Conservation (phyloP, 2,888 invertebrate species). For the Caenorhabditis sp. region DNA sequence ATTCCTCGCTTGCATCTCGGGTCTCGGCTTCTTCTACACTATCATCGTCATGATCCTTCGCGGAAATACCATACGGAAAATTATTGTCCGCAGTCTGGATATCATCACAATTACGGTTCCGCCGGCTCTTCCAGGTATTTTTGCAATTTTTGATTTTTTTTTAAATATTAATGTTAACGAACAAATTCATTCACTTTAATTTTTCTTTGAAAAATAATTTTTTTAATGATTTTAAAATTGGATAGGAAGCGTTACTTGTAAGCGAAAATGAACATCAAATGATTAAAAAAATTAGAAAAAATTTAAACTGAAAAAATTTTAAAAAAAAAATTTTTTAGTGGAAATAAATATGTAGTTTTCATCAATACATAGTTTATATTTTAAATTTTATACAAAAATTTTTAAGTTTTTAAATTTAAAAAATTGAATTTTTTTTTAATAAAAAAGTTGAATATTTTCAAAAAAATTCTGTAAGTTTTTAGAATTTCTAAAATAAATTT, state of each 20-base stretch:
- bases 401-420: no score
- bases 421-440: no score
- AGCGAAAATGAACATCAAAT: no score
- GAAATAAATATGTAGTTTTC: no score
- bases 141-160: not conserved
- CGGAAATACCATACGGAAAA: slow-evolving; percentile 81
- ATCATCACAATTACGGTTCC: slow-evolving; percentile 95
- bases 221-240: no score
- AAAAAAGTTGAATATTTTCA: not conserved
- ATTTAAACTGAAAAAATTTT: no score
- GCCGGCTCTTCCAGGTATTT: slow-evolving; percentile 89
- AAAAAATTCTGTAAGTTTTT: not conserved
- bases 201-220: not conserved
- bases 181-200: no score
- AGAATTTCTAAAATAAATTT: not conserved
- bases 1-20: slow-evolving; percentile 69
- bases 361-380: no score
- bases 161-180: not conserved
- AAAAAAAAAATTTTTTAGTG: no score
- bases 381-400: no score
- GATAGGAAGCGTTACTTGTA: no score
- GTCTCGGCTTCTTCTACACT: slow-evolving; percentile 87
- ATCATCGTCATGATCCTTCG: slow-evolving; percentile 89
- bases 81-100: slow-evolving; percentile 90
- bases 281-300: no score